phyloP scores from a whole-genome alignment of 30 jellyfish, hydroid and myxozoan species.

The Clytia hemisphaerica region DNA sequence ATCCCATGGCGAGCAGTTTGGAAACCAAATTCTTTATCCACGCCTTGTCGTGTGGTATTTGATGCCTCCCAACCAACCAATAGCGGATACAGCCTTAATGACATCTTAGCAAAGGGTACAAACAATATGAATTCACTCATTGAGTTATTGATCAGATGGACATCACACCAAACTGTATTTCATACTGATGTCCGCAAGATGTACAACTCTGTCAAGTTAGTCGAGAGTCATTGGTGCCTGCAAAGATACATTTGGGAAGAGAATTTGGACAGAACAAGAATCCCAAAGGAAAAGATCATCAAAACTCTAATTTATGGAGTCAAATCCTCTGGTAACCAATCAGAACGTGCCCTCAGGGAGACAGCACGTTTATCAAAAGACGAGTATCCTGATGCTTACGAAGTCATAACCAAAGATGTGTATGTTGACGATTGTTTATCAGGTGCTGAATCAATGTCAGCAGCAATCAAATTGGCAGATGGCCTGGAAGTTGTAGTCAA shows the following conservation, averaged over 20 bases:
- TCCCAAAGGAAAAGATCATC: too few relatives aligned
- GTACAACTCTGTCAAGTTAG: neutral
- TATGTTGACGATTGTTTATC: too few relatives aligned
- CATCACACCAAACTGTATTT: neutral
- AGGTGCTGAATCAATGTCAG: too few relatives aligned
- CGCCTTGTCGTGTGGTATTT: neutral
- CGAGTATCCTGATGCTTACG: too few relatives aligned
- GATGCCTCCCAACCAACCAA: neutral
- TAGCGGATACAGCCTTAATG: neutral
- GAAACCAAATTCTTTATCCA: neutral
- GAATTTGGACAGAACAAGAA: neutral
- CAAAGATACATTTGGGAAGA: neutral
- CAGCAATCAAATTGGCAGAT: too few relatives aligned
- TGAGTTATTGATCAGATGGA: neutral
- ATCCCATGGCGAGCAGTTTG: neutral
- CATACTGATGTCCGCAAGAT: neutral
- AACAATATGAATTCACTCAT: neutral
- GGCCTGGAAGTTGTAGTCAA: too few relatives aligned
- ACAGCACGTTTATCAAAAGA: too few relatives aligned
- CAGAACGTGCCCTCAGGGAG: too few relatives aligned
- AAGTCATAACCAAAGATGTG: too few relatives aligned
- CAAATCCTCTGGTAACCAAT: too few relatives aligned
- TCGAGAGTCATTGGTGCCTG: neutral
- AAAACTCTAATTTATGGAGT: too few relatives aligned
- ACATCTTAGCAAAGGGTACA: neutral